Percentiles rank a stretch among this genome's conserved stretches.
These are phyloP conservation scores for Morpho achilles DNA, from an alignment of 2,888 invertebrate genomes.

Conservation along the genomic window DNA sequence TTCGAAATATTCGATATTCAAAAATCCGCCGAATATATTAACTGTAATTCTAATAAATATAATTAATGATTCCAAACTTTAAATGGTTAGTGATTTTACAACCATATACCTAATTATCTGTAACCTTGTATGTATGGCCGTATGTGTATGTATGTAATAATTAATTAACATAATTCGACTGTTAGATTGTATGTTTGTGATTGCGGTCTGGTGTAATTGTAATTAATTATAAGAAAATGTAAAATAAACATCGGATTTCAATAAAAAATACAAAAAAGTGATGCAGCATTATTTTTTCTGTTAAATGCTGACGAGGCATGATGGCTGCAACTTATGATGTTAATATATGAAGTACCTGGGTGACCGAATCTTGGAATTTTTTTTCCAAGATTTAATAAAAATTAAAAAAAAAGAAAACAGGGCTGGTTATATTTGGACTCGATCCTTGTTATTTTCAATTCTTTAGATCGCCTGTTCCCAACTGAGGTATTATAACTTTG, in stretches of 20 bases:
- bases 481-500: too few species aligned
- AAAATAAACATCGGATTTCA: conserved; percentile 69
- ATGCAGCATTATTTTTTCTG: conserved; percentile 14
- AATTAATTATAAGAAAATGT: conserved; percentile 56
- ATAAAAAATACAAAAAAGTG: conserved; percentile 55
- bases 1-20: conserved; percentile 2
- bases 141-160: conserved; percentile 31
- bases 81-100: conserved; percentile 28
- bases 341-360: too few species aligned
- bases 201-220: conserved; percentile 55
- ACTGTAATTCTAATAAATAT: not conserved
- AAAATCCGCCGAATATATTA: not conserved
- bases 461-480: too few species aligned
- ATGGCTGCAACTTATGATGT: too few species aligned
- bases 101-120: conserved; percentile 19
- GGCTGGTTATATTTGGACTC: too few species aligned
- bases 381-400: too few species aligned
- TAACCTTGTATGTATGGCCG: conserved; percentile 14
- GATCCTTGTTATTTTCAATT: too few species aligned
- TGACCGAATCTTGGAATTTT: too few species aligned
- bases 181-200: conserved; percentile 29
- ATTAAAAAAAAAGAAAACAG: too few species aligned
- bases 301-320: not conserved
- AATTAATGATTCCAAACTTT: conserved; percentile 14
- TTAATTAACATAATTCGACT: conserved; percentile 28